These are phyloP conservation scores for Unio pictorum DNA, from an alignment of 2,888 invertebrate genomes.

Conservation along the genomic window DNA sequence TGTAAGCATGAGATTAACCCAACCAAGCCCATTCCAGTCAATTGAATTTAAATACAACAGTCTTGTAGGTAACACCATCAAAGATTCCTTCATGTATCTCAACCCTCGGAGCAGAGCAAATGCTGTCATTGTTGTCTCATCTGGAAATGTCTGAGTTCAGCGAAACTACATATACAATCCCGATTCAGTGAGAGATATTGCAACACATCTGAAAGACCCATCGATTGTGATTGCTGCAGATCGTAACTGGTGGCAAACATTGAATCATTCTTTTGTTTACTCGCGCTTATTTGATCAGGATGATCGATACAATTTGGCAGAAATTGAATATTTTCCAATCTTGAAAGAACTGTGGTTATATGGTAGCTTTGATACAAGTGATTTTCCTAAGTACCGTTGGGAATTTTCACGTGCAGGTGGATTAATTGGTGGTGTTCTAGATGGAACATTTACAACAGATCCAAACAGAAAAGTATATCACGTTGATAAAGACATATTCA, in stretches of 20 bases:
- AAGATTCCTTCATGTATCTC: constrained; percentile 86
- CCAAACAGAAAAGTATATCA: constrained; percentile 76
- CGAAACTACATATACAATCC: constrained; percentile 91
- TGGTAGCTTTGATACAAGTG: constrained; percentile 85
- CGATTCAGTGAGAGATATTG: constrained; percentile 92
- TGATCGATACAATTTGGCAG: constrained; percentile 87
- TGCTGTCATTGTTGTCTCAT: constrained; percentile 92
- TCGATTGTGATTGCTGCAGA: constrained; percentile 94
- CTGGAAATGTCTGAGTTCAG: constrained; percentile 89
- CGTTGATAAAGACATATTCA: constrained; percentile 94
- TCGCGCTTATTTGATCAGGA: constrained; percentile 65
- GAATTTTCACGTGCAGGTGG: constrained; percentile 71
- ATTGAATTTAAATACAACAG: constrained; percentile 90
- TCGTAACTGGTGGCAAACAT: constrained; percentile 90
- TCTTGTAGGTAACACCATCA: constrained; percentile 86
- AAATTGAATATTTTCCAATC: constrained; percentile 92
- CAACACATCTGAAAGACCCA: constrained; percentile 94
- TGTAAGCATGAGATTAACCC: constrained; percentile 88
- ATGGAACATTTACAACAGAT: constrained; percentile 32
- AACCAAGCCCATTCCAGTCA: constrained; percentile 87
- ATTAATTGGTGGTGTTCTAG: constrained; percentile 63
- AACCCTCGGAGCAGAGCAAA: constrained; percentile 93
- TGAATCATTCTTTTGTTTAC: constrained; percentile 51
- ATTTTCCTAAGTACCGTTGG: constrained; percentile 84
- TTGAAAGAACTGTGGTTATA: constrained; percentile 90